These are phyloP conservation scores for Tethya wilhelma DNA, from an alignment of 37 sponge, comb jelly and placozoan genomes.

Conservation along the genomic window DNA sequence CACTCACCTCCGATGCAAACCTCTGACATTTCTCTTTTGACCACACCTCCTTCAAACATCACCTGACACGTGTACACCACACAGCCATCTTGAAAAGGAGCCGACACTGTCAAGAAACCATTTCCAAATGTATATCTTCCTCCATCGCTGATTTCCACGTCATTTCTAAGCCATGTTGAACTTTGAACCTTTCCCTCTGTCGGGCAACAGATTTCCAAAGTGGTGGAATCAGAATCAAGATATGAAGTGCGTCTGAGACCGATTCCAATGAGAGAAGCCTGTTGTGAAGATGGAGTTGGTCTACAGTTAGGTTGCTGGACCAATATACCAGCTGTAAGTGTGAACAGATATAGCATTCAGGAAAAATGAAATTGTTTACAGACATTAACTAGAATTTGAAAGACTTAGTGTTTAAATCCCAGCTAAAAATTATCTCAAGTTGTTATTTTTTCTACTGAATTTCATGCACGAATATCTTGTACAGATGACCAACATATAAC, in stretches of 20 bases:
- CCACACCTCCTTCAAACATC: neutral
- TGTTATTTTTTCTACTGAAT: no score
- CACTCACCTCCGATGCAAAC: constrained; percentile 17
- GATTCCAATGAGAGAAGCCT: neutral
- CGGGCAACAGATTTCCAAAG: constrained; percentile 9
- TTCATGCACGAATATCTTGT: neutral
- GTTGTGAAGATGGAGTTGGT: neutral
- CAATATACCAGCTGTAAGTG: constrained; percentile 4
- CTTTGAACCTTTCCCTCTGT: neutral
- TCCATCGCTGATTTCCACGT: neutral
- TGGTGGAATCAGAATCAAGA: neutral
- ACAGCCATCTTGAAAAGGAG: neutral
- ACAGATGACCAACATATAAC: no score
- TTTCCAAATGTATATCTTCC: neutral
- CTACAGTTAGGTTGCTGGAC: neutral
- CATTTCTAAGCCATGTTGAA: neutral
- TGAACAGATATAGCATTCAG: neutral
- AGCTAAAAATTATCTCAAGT: neutral
- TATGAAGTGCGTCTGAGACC: constrained; percentile 7
- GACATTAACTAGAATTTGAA: neutral
- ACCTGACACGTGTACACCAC: neutral
- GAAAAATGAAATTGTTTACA: neutral
- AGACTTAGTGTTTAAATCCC: neutral
- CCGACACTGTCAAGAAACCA: neutral
- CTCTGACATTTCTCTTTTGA: neutral